Percentiles rank a stretch among this genome's conserved stretches.
These are phyloP conservation scores for Condylostylus longicornis DNA, from an alignment of 1,140 invertebrate genomes.

Conservation along the genomic window DNA sequence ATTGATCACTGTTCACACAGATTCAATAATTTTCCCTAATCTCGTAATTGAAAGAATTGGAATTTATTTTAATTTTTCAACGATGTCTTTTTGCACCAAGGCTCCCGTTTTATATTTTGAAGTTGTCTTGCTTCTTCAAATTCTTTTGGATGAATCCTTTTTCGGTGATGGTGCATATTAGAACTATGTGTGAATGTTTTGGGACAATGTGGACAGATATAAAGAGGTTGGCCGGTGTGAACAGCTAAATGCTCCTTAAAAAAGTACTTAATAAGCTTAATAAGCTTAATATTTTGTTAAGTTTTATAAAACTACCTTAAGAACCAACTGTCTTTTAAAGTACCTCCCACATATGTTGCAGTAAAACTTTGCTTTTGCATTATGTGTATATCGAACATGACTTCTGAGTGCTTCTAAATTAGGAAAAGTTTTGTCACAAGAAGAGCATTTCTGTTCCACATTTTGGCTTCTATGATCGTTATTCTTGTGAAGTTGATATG, in stretches of 20 bases:
- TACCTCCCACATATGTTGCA: conserved; percentile 24
- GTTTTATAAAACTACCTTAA: too few relatives aligned
- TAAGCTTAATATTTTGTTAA: background rate
- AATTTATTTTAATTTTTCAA: too few relatives aligned
- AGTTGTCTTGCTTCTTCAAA: conserved; percentile 20
- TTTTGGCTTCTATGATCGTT: conserved; percentile 14
- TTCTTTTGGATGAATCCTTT: conserved; percentile 27
- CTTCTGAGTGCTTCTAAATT: conserved; percentile 25
- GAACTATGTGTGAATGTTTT: conserved; percentile 29
- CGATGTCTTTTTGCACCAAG: too few relatives aligned
- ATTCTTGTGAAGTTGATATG: conserved; percentile 21
- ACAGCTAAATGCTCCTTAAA: conserved; percentile 26
- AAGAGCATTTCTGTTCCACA: conserved; percentile 17
- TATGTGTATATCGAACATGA: conserved; percentile 26
- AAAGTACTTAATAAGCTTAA: background rate
- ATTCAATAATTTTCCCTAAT: too few relatives aligned
- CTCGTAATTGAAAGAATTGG: too few relatives aligned
- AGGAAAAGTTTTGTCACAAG: conserved; percentile 25
- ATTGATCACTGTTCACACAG: too few relatives aligned
- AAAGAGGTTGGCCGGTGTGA: conserved; percentile 26
- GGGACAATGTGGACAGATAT: conserved; percentile 27
- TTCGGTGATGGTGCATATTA: conserved; percentile 28
- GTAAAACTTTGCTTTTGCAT: conserved; percentile 15
- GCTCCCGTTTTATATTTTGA: conserved; percentile 7
- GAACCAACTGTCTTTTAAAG: conserved; percentile 24